Evolutionary conservation across 2,113 vertebrate genomes (phyloP), one percentile per base, ranked within the genome.

Genomic region (Nematolebias whitei): DNA sequence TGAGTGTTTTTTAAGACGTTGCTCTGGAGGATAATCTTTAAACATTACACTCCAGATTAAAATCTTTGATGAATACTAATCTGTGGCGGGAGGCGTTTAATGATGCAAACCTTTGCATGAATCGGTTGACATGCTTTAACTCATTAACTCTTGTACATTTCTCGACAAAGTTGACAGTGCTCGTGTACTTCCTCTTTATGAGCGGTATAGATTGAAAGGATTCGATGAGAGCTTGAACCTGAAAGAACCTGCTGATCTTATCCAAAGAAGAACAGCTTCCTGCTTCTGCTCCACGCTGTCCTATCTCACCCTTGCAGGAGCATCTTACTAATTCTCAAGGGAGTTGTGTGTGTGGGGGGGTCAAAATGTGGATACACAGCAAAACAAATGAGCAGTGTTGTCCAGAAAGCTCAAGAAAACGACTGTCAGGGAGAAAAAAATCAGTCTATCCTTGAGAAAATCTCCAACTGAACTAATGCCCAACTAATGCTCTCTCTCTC

Each of bases 281-380:
- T 40, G 10, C 20, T 51, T 24, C 29, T 38, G 26, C 55, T 16
- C 35, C 57, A 22, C 14, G 38, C 48, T 58, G 54, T 58, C 29
- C 45, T 38, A 48, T 71, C 48, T 78, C 39, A 61, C 20, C n/a
- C 40, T 54, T 51, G n/a, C 60, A 43, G 44, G 11, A 45, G 49
- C 54, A 51, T 7, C 48, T 49, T 13, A 39, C 20, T 18, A 54
- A 40, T 65, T 59, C 68, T 47, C 24, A 35, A 41, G 64, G 29
- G 71, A 61, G 68, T 20, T 64, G n/a, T n/a, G n/a, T n/a, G n/a
- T n/a, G n/a, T n/a, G n/a, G n/a, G 23, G 54, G 26, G 41, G 50
- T 44, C 48, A 64, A 47, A 53, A 22, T 62, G 13, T 45, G 29
- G n/a, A 53, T 39, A 35, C 40, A 71, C 39, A 63, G 48, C 8